Percentiles rank a stretch among this genome's conserved stretches.
phyloP scores from a whole-genome alignment of 2,113 vertebrate species.

The Choloepus hoffmanni region DNA sequence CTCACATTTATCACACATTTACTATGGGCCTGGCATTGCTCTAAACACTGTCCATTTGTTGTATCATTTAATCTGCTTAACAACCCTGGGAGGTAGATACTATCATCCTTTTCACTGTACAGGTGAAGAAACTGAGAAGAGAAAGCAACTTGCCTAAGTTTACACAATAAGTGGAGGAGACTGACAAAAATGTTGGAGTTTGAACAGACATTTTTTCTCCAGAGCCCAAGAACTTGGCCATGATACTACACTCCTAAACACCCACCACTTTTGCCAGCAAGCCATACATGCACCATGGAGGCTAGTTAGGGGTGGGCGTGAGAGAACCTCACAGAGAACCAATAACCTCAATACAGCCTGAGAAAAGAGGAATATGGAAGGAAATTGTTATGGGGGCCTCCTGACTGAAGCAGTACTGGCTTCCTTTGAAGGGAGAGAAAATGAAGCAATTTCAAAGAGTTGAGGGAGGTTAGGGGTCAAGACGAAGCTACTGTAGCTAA shows the following conservation, averaged over 20 bases:
- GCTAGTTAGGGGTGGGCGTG: fast-evolving
- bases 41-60: not conserved
- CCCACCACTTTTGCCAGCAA: not conserved
- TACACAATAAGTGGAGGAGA: not conserved
- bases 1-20: not conserved
- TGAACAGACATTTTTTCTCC: not conserved
- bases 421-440: constrained; percentile 74
- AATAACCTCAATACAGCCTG: not conserved
- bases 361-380: constrained; percentile 77
- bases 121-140: constrained; percentile 42
- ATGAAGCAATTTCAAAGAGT: constrained; percentile 76
- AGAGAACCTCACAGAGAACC: not conserved
- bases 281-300: not conserved
- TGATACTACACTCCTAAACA: not conserved
- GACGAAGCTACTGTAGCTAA: constrained; percentile 75
- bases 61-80: not conserved
- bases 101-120: not conserved
- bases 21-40: not conserved
- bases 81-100: not conserved
- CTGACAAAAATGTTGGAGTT: not conserved
- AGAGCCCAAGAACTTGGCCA: not conserved
- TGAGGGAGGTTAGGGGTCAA: constrained; percentile 57
- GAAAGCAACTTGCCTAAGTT: not conserved
- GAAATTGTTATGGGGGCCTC: constrained; percentile 60
- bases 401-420: not conserved